A percentile compares a stretch with the other conserved stretches of the same genome.
These are phyloP conservation scores for Drosophila triauraria DNA, from an alignment of 1,140 invertebrate species.

Conservation along the genomic window DNA sequence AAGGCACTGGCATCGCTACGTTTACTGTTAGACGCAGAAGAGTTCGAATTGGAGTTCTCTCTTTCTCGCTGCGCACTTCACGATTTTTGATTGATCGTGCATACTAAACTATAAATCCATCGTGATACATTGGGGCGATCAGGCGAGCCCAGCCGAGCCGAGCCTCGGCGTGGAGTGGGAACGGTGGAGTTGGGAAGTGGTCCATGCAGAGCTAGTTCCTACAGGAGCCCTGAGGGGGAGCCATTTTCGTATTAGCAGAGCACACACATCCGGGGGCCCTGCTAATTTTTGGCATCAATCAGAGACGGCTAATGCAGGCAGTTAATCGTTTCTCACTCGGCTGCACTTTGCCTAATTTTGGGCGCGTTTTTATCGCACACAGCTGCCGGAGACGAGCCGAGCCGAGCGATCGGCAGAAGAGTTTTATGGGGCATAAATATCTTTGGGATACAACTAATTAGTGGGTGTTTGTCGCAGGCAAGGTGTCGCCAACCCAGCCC, in stretches of 20 bases:
- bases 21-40: slow-evolving; percentile 75
- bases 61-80: slow-evolving; percentile 63
- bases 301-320: slow-evolving; percentile 70
- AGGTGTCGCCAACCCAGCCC: slow-evolving; percentile 56
- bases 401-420: background rate
- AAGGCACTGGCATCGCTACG: slow-evolving; percentile 2
- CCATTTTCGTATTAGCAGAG: slow-evolving; percentile 77
- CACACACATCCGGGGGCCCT: slow-evolving; percentile 45
- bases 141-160: slow-evolving; percentile 44
- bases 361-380: slow-evolving; percentile 78
- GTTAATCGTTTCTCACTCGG: slow-evolving; percentile 79
- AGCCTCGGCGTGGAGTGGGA: slow-evolving; percentile 45
- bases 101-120: slow-evolving; percentile 85
- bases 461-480: slow-evolving; percentile 65
- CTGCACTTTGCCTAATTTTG: slow-evolving; percentile 81
- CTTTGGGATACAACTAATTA: slow-evolving; percentile 80
- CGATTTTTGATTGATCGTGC: slow-evolving; percentile 85
- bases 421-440: slow-evolving; percentile 83
- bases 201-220: slow-evolving; percentile 22
- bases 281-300: slow-evolving; percentile 80
- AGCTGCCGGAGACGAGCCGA: slow-evolving; percentile 52
- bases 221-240: slow-evolving; percentile 22
- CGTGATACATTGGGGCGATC: slow-evolving; percentile 85
- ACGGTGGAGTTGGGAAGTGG: background rate
- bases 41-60: slow-evolving; percentile 40